Evolutionary conservation across 2,888 invertebrate genomes (phyloP).

Genomic region (Heliconius charithonia): DNA sequence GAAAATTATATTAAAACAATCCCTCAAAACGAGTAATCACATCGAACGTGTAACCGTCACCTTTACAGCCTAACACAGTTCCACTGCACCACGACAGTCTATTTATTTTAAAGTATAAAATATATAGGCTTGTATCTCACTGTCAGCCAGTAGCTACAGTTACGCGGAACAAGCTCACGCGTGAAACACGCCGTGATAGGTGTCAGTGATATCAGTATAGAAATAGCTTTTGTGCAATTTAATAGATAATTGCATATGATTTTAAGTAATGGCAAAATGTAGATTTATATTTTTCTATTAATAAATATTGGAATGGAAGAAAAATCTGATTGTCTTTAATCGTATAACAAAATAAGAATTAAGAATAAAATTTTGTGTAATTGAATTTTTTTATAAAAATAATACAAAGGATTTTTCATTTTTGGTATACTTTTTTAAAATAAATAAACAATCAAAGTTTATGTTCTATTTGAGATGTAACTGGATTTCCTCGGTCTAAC

Average conservation of each 20-base stretch:
- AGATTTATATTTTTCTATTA: not conserved
- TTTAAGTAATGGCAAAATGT: constrained; percentile 15
- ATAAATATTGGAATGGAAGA: not conserved
- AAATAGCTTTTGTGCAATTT: constrained; percentile 38
- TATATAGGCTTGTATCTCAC: constrained; percentile 25
- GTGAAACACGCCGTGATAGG: constrained; percentile 42
- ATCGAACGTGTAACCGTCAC: not conserved
- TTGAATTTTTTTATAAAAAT: no score
- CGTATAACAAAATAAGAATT: no score
- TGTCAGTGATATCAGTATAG: constrained; percentile 39
- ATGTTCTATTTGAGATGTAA: no score
- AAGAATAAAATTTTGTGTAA: no score
- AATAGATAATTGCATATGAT: constrained; percentile 29
- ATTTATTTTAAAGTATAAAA: not conserved
- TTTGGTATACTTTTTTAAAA: no score
- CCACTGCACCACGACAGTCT: not conserved
- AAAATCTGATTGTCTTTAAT: not conserved
- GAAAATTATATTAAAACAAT: not conserved
- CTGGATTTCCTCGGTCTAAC: no score
- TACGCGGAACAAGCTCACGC: constrained; percentile 50
- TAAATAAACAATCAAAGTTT: no score
- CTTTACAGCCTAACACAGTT: not conserved
- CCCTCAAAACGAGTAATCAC: not conserved
- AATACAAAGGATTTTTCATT: no score
- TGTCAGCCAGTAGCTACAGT: constrained; percentile 49